phyloP scores from a whole-genome alignment of 1,140 invertebrate species.

The Solen grandis region DNA sequence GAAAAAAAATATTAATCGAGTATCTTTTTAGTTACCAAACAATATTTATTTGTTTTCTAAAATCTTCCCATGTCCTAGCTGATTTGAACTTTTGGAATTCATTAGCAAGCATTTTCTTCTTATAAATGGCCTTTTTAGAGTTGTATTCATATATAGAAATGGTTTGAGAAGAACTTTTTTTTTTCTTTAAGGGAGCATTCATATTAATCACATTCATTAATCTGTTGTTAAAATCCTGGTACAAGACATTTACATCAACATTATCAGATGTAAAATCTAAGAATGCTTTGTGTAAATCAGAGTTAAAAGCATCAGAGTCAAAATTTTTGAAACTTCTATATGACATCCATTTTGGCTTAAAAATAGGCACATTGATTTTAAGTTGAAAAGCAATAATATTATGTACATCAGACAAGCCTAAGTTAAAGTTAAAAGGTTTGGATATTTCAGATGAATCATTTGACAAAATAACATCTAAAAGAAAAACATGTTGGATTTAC shows the following conservation, averaged over 20 bases:
- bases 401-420: neutral
- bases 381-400: too few relatives aligned
- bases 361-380: slow-evolving; percentile 14
- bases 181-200: slow-evolving; percentile 1
- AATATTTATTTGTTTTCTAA: slow-evolving; percentile 1
- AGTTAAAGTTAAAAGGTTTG: neutral
- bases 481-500: neutral
- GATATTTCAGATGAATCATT: neutral
- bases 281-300: neutral
- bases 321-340: slow-evolving; percentile 24
- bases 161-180: neutral
- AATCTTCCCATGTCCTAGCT: slow-evolving; percentile 1
- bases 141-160: neutral
- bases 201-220: too few relatives aligned
- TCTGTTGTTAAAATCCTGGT: too few relatives aligned
- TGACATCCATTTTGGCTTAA: slow-evolving; percentile 20
- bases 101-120: slow-evolving; percentile 5
- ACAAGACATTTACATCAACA: too few relatives aligned
- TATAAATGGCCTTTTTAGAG: slow-evolving; percentile 5
- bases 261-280: too few relatives aligned
- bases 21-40: slow-evolving; percentile 24
- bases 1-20: slow-evolving; percentile 46
- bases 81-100: neutral
- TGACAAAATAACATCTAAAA: neutral
- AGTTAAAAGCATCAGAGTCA: neutral